Evolutionary conservation across 2,797 vertebrate species (phyloP).

Genomic region (Corythornis leucogaster): DNA sequence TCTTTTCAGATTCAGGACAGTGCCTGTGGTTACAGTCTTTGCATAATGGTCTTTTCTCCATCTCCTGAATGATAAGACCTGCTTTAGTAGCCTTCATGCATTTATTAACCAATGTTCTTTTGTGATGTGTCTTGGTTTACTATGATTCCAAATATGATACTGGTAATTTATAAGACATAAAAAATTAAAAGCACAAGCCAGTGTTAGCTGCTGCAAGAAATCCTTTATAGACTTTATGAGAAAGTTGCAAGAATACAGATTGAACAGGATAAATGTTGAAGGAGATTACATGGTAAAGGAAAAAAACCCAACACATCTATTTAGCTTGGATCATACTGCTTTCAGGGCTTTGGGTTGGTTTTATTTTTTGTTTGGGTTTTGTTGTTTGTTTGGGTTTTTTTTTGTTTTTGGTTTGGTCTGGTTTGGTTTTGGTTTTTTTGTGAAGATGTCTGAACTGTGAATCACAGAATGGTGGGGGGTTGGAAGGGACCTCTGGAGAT

Average conservation of each 20-base stretch:
- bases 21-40: neutral
- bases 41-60: neutral
- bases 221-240: neutral
- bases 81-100: neutral
- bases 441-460: neutral
- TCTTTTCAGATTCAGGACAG: neutral
- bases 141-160: neutral
- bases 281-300: neutral
- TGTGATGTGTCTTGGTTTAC: neutral
- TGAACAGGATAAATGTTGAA: neutral
- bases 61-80: neutral
- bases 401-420: neutral
- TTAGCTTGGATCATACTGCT: neutral
- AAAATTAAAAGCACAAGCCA: neutral
- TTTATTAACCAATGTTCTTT: neutral
- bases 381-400: neutral
- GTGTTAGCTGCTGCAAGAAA: neutral
- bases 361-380: neutral
- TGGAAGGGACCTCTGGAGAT: too few relatives aligned
- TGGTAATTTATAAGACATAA: neutral
- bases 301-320: fast-evolving
- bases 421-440: neutral
- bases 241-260: neutral
- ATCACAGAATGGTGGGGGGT: too few relatives aligned
- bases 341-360: neutral